These are phyloP conservation scores for Fringilla coelebs DNA, from an alignment of 2,797 vertebrate species.

Conservation along the genomic window DNA sequence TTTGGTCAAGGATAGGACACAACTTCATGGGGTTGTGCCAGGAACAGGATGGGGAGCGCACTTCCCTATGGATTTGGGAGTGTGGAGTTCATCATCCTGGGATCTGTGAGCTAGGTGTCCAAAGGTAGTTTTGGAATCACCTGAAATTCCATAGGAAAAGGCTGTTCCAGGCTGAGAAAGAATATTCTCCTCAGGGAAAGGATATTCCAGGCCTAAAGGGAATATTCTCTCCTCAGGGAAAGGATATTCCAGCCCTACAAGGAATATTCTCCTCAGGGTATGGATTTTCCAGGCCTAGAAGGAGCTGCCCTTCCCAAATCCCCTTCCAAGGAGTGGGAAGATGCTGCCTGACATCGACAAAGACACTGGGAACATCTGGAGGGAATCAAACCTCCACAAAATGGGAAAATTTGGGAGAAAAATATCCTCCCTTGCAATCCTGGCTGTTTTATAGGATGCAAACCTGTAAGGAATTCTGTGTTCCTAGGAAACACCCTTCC, in stretches of 20 bases:
- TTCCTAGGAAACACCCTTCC: background rate
- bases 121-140: background rate
- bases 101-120: background rate
- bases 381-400: slow-evolving; percentile 7
- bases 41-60: background rate
- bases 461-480: fast-evolving
- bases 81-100: background rate
- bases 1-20: background rate
- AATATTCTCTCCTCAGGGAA: background rate
- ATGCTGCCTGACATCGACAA: background rate
- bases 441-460: background rate
- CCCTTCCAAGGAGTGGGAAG: background rate
- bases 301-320: background rate
- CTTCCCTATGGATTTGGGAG: background rate
- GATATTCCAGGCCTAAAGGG: fast-evolving
- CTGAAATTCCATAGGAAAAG: background rate
- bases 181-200: too few species aligned
- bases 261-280: background rate
- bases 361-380: slow-evolving; percentile 24
- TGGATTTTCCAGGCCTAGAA: background rate
- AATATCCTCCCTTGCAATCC: background rate
- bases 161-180: too few species aligned
- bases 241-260: background rate
- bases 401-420: background rate
- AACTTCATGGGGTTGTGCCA: background rate